These are phyloP conservation scores for Orientallactaga bullata DNA, from an alignment of 2,113 vertebrate genomes.

Conservation along the genomic window DNA sequence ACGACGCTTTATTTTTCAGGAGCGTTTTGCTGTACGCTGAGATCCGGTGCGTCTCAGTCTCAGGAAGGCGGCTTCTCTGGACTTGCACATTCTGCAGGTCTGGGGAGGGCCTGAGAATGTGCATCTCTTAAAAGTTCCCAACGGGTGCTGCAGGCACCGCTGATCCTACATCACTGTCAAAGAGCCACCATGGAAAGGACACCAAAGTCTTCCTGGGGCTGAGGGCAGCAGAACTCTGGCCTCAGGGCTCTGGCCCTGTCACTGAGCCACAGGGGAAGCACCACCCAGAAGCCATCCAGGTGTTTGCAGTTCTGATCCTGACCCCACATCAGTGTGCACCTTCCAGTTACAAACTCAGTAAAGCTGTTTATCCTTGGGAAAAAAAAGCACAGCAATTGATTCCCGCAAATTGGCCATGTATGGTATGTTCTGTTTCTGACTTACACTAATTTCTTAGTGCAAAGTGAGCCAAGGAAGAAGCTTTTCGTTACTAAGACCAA, in stretches of 20 bases:
- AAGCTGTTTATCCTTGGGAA: neutral
- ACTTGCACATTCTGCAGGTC: neutral
- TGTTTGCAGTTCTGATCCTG: neutral
- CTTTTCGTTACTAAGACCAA: neutral
- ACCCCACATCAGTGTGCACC: neutral
- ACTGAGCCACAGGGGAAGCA: no score
- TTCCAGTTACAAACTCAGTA: constrained; percentile 8
- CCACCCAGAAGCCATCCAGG: neutral
- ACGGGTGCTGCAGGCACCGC: rapidly evolving
- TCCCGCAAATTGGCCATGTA: neutral
- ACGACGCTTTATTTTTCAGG: neutral
- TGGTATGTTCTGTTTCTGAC: neutral
- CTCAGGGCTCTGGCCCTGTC: neutral
- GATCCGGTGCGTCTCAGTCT: neutral
- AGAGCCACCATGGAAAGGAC: neutral
- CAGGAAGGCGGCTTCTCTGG: neutral
- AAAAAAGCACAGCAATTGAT: neutral
- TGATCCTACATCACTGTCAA: neutral
- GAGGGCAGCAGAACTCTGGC: neutral
- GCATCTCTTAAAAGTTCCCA: neutral
- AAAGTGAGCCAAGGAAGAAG: constrained; percentile 22
- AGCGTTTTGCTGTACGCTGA: neutral
- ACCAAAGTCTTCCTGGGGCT: neutral
- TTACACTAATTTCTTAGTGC: constrained; percentile 34
- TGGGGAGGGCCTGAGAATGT: neutral